A percentile compares a stretch with the other conserved stretches of the same genome.
These are phyloP conservation scores for Dromaius novaehollandiae DNA, from an alignment of 2,113 vertebrate species.

Conservation along the genomic window DNA sequence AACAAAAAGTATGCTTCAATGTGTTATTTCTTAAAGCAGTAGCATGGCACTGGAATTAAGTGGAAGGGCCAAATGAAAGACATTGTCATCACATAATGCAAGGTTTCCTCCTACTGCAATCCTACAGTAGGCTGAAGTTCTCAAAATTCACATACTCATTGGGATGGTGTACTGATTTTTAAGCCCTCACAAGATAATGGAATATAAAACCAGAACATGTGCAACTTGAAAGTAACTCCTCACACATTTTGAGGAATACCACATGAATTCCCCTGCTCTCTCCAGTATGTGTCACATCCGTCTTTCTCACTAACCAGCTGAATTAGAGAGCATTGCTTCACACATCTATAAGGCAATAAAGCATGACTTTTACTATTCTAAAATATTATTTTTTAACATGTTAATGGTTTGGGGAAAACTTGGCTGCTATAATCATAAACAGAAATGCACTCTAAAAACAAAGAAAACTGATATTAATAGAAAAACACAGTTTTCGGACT, in stretches of 20 bases:
- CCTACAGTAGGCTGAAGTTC: neutral
- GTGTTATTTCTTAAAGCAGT: neutral
- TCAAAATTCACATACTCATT: neutral
- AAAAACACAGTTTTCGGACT: neutral
- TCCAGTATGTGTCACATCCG: neutral
- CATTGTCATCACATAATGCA: neutral
- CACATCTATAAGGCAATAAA: neutral
- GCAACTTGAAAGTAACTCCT: neutral
- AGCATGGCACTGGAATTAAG: neutral
- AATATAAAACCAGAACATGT: neutral
- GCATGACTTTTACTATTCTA: neutral
- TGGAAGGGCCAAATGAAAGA: too few species aligned
- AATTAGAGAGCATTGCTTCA: neutral
- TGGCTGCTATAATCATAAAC: neutral
- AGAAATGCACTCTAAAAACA: neutral
- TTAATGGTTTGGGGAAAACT: neutral
- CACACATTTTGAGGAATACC: neutral
- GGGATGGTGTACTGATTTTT: neutral
- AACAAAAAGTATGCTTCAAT: neutral
- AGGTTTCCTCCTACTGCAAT: too few species aligned
- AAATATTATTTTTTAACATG: neutral
- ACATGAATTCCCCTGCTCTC: too few species aligned
- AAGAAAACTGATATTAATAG: neutral
- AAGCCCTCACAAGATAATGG: neutral
- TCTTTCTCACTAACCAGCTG: neutral